These are phyloP conservation scores for Panopea generosa DNA, from an alignment of 2,888 invertebrate species.

Conservation along the genomic window DNA sequence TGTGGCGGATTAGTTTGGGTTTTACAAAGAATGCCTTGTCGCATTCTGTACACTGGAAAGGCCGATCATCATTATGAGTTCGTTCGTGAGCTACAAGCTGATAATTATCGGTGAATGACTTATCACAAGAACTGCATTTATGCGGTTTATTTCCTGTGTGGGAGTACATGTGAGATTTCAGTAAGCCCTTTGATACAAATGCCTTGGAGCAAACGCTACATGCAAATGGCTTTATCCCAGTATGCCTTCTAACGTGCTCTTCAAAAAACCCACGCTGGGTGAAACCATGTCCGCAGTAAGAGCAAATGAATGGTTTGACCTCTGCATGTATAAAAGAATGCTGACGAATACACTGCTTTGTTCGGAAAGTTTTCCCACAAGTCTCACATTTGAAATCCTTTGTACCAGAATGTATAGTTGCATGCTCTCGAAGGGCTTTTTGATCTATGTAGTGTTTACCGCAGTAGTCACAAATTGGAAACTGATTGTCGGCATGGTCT, in stretches of 20 bases:
- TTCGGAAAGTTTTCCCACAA: constrained; percentile 49
- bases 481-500: constrained; percentile 35
- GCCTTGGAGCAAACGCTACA: constrained; percentile 51
- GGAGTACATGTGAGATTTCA: constrained; percentile 54
- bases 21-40: constrained; percentile 56
- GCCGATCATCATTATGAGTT: constrained; percentile 57
- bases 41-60: constrained; percentile 53
- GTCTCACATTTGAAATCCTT: constrained; percentile 38
- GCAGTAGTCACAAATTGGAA: constrained; percentile 48
- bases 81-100: constrained; percentile 46
- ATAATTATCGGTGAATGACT: constrained; percentile 53
- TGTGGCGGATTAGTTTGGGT: constrained; percentile 51
- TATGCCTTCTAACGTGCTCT: constrained; percentile 57
- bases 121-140: constrained; percentile 49
- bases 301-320: constrained; percentile 56
- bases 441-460: constrained; percentile 42
- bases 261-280: constrained; percentile 58
- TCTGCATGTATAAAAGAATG: constrained; percentile 51
- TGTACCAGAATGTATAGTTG: constrained; percentile 33
- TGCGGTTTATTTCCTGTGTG: constrained; percentile 53
- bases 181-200: constrained; percentile 52
- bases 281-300: constrained; percentile 61
- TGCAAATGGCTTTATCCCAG: constrained; percentile 54
- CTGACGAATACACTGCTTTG: constrained; percentile 52
- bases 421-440: constrained; percentile 51